A percentile compares a stretch with the other conserved stretches of the same genome.
Evolutionary conservation across 2,797 vertebrate genomes (phyloP).

Genomic region (Cynopterus sphinx): DNA sequence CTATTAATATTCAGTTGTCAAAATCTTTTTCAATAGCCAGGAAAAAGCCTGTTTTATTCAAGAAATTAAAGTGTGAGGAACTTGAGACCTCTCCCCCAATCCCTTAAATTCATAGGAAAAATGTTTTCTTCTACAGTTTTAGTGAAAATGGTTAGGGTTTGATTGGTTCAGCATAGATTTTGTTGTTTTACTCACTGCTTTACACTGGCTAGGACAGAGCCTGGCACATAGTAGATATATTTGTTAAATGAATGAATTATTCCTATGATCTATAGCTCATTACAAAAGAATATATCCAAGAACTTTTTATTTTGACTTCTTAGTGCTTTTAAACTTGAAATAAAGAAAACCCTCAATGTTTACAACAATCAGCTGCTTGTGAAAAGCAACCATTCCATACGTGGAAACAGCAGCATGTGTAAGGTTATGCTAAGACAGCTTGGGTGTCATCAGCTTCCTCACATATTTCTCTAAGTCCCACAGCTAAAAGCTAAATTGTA

Average conservation of each 20-base stretch:
- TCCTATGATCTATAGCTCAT: background rate
- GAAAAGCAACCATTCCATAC: slow-evolving; percentile 3
- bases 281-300: background rate
- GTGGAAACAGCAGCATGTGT: slow-evolving; percentile 53
- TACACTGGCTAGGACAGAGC: background rate
- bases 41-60: slow-evolving; percentile 19
- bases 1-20: slow-evolving; percentile 10
- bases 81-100: background rate
- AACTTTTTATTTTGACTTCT: slow-evolving; percentile 22
- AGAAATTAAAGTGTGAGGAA: slow-evolving; percentile 37
- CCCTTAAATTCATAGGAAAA: slow-evolving; percentile 29
- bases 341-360: background rate
- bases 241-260: slow-evolving; percentile 42
- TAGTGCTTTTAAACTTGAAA: slow-evolving; percentile 46
- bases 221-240: background rate
- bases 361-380: background rate
- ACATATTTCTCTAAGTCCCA: background rate
- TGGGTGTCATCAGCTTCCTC: slow-evolving; percentile 7
- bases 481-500: background rate
- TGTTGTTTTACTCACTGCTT: slow-evolving; percentile 25
- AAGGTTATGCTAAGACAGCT: slow-evolving; percentile 11
- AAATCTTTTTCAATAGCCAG: slow-evolving; percentile 29
- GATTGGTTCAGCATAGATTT: background rate
- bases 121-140: slow-evolving; percentile 22
- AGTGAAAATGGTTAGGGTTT: slow-evolving; percentile 19